Evolutionary conservation across 2,113 vertebrate species (phyloP).

Genomic region (Muntiacus reevesi): DNA sequence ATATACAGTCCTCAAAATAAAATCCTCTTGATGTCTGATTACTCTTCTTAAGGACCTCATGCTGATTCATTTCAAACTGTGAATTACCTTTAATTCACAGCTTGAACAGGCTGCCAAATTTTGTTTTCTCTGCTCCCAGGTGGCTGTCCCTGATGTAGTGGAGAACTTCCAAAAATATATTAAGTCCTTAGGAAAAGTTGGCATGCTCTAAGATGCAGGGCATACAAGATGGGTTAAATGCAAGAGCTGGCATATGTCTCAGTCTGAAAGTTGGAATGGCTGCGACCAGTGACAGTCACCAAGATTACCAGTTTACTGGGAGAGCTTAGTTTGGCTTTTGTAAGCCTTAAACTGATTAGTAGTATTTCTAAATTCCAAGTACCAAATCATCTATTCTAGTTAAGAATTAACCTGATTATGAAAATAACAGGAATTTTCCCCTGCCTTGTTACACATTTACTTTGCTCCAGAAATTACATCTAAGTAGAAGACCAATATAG

Average conservation of each 20-base stretch:
- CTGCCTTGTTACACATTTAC: not conserved
- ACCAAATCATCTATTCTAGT: not conserved
- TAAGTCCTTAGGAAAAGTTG: constrained; percentile 73
- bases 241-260: constrained; percentile 35
- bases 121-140: constrained; percentile 78
- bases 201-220: constrained; percentile 43
- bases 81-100: constrained; percentile 85
- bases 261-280: constrained; percentile 31
- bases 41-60: constrained; percentile 79
- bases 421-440: constrained; percentile 28
- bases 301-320: not conserved
- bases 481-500: not conserved
- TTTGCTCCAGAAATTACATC: constrained; percentile 21
- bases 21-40: constrained; percentile 82
- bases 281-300: not conserved
- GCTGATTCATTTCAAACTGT: constrained; percentile 79
- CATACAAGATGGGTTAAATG: constrained; percentile 58
- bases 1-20: constrained; percentile 75
- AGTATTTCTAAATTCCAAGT: constrained; percentile 8
- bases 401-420: constrained; percentile 47
- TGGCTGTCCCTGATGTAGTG: constrained; percentile 74
- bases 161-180: constrained; percentile 78
- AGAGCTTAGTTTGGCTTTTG: not conserved
- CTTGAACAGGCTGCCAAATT: constrained; percentile 79
- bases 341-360: not conserved